Evolutionary conservation across 2,888 invertebrate genomes (phyloP).

Genomic region (Tipula lateralis): DNA sequence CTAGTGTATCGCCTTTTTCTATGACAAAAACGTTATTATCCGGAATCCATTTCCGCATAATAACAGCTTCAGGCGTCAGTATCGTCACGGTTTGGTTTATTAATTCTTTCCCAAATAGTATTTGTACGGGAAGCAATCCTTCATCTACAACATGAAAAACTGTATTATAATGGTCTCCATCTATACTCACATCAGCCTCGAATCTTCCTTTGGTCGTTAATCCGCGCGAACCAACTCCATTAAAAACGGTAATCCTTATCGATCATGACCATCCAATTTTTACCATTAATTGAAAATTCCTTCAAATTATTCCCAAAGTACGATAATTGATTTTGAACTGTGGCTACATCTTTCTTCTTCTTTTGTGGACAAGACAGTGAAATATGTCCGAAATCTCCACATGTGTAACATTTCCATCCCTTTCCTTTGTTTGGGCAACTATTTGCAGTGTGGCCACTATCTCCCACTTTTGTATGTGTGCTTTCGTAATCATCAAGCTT

Average conservation of each 20-base stretch:
- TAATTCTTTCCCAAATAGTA: no score
- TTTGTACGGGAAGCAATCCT: no score
- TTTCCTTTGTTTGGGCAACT: background rate
- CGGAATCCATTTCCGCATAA: no score
- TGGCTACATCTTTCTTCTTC: background rate
- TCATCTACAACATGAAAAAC: background rate
- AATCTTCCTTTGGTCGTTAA: no score
- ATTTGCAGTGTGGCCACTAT: background rate
- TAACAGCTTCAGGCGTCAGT: background rate
- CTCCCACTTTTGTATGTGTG: background rate
- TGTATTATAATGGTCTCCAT: no score
- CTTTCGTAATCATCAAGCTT: background rate
- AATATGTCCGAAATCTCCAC: no score
- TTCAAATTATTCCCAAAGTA: background rate
- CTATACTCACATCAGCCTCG: no score
- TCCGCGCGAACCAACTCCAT: no score
- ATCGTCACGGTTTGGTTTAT: background rate
- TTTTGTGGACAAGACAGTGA: no score
- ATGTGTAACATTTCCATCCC: background rate
- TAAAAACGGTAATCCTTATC: background rate
- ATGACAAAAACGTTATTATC: background rate
- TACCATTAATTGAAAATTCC: background rate
- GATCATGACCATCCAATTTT: background rate
- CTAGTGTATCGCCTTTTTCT: background rate
- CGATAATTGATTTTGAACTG: no score